These are phyloP conservation scores for Lepeophtheirus salmonis DNA, from an alignment of 1,140 invertebrate species.

Conservation along the genomic window DNA sequence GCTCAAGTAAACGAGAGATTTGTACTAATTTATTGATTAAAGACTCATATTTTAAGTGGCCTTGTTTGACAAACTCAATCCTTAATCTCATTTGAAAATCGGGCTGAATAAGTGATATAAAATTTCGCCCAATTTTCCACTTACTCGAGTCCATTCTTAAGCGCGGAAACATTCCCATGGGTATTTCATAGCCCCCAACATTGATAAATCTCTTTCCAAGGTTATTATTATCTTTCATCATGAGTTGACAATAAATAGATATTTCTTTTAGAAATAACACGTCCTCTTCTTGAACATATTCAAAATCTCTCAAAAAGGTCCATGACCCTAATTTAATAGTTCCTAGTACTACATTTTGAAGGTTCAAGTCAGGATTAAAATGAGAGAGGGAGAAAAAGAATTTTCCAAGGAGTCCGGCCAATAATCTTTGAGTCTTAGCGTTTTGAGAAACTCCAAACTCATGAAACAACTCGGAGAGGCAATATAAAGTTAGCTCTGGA, in stretches of 20 bases:
- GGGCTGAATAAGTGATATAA: neutral
- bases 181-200: neutral
- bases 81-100: neutral
- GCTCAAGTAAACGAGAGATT: neutral
- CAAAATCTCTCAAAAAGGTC: neutral
- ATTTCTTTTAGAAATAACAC: neutral
- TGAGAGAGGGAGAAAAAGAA: neutral
- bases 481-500: neutral
- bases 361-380: neutral
- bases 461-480: neutral
- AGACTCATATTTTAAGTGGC: neutral
- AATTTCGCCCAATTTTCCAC: neutral
- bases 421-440: neutral
- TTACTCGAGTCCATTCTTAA: neutral
- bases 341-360: neutral
- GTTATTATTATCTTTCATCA: neutral
- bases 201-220: neutral
- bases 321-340: neutral
- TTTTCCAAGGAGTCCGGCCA: neutral
- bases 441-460: neutral
- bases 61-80: neutral
- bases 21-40: neutral
- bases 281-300: neutral
- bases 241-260: neutral
- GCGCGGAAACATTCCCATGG: neutral